These are phyloP conservation scores for Oncorhynchus nerka DNA, from an alignment of 2,113 vertebrate species.

Conservation along the genomic window DNA sequence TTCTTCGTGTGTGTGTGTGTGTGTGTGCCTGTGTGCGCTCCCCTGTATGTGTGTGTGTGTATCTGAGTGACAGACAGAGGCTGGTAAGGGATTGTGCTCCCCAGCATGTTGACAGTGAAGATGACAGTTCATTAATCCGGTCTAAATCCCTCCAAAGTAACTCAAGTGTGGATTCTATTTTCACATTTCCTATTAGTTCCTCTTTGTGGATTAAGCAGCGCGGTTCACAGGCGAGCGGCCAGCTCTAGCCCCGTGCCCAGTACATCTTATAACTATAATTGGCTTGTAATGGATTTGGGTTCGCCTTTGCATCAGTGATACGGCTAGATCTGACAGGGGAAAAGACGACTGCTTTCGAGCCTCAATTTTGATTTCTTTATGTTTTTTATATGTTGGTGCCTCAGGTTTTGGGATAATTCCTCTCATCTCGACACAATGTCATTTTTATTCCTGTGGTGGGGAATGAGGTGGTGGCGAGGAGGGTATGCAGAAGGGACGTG, in stretches of 20 bases:
- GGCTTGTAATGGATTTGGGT: constrained; percentile 78
- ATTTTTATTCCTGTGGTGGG: constrained; percentile 47
- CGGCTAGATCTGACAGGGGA: constrained; percentile 56
- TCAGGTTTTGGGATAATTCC: constrained; percentile 46
- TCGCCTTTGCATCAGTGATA: constrained; percentile 71
- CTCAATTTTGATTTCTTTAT: neutral
- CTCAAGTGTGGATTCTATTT: constrained; percentile 78
- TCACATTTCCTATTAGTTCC: constrained; percentile 80
- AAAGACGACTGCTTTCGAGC: constrained; percentile 36
- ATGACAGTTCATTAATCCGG: constrained; percentile 76
- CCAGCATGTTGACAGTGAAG: constrained; percentile 66
- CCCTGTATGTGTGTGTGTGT: neutral
- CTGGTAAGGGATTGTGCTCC: constrained; percentile 66
- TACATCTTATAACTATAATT: constrained; percentile 63
- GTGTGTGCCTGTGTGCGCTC: constrained; percentile 6
- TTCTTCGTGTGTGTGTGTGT: neutral
- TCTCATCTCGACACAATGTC: constrained; percentile 42
- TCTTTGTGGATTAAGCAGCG: constrained; percentile 78
- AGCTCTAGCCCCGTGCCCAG: constrained; percentile 59
- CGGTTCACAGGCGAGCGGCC: constrained; percentile 63
- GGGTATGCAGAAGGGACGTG: constrained; percentile 35
- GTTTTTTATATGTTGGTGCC: constrained; percentile 17
- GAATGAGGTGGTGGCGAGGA: neutral
- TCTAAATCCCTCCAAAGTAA: constrained; percentile 74
- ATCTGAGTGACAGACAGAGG: constrained; percentile 33